phyloP scores from a whole-genome alignment of 2,797 vertebrate species.

The Pelochelys cantorii region DNA sequence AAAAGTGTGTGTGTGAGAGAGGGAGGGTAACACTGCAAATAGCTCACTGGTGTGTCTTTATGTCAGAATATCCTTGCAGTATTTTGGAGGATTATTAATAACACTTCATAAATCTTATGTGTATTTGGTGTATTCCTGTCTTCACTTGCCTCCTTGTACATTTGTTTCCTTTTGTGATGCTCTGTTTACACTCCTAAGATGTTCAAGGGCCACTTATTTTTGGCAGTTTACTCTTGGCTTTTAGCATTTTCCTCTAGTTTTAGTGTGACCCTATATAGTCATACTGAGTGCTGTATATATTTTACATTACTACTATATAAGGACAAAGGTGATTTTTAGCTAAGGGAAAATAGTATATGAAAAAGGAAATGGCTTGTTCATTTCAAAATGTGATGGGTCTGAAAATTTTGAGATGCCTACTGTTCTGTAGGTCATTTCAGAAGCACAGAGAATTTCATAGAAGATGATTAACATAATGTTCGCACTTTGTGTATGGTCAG shows the following conservation, averaged over 20 bases:
- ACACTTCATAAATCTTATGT: not conserved
- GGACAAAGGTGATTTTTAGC: constrained; percentile 54
- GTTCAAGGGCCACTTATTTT: constrained; percentile 43
- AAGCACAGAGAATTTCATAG: not conserved
- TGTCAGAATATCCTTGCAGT: not conserved
- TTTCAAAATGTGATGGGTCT: not conserved
- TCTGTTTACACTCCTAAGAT: constrained; percentile 21
- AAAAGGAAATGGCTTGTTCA: constrained; percentile 16
- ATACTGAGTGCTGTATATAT: not conserved
- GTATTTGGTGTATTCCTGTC: not conserved
- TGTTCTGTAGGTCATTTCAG: not conserved
- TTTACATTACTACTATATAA: constrained; percentile 53
- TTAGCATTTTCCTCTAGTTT: constrained; percentile 47
- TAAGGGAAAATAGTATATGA: not conserved
- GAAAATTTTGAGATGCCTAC: accelerated
- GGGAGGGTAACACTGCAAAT: not conserved
- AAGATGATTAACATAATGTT: not conserved
- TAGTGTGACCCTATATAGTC: constrained; percentile 39
- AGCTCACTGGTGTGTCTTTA: accelerated
- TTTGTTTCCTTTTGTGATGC: constrained; percentile 38
- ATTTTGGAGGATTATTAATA: not conserved
- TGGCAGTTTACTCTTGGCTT: constrained; percentile 47
- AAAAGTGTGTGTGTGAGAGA: not conserved
- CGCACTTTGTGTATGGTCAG: not conserved
- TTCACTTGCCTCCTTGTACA: constrained; percentile 42